phyloP scores from a whole-genome alignment of 2,797 vertebrate species.

The Ctenochaetus hawaiiensis region DNA sequence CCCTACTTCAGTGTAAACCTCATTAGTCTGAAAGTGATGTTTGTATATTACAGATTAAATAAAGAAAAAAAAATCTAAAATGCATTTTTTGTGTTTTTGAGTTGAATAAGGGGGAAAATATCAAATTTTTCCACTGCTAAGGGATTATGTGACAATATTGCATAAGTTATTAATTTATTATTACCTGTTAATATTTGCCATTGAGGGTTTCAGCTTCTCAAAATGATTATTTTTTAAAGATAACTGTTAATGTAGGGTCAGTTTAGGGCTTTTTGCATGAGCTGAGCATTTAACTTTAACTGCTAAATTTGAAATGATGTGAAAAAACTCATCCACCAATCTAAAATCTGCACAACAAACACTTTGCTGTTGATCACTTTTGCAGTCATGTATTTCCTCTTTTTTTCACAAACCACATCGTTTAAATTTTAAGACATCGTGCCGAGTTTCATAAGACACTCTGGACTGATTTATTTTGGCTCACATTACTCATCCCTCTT shows the following conservation, averaged over 20 bases:
- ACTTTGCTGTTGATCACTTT: neutral
- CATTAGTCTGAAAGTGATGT: neutral
- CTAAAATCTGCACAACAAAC: neutral
- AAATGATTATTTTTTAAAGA: neutral
- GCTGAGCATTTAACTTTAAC: neutral
- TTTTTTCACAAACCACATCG: slow-evolving; percentile 13
- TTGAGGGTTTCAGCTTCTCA: neutral
- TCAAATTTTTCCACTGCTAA: no score
- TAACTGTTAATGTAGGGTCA: neutral
- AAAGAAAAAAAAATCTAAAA: neutral
- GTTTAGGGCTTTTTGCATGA: neutral
- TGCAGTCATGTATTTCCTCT: neutral
- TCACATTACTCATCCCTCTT: slow-evolving; percentile 63
- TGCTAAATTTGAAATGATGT: neutral
- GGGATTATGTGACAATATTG: neutral
- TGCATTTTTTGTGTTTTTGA: neutral
- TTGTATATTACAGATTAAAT: neutral
- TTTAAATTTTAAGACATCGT: slow-evolving; percentile 41
- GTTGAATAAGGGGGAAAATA: neutral
- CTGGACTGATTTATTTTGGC: slow-evolving; percentile 60
- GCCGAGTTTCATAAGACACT: slow-evolving; percentile 41
- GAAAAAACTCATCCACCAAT: neutral
- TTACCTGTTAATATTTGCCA: neutral
- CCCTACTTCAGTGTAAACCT: neutral
- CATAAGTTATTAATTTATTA: neutral